phyloP scores from a whole-genome alignment of 2,113 vertebrate genomes.

The Notothenia rossii region DNA sequence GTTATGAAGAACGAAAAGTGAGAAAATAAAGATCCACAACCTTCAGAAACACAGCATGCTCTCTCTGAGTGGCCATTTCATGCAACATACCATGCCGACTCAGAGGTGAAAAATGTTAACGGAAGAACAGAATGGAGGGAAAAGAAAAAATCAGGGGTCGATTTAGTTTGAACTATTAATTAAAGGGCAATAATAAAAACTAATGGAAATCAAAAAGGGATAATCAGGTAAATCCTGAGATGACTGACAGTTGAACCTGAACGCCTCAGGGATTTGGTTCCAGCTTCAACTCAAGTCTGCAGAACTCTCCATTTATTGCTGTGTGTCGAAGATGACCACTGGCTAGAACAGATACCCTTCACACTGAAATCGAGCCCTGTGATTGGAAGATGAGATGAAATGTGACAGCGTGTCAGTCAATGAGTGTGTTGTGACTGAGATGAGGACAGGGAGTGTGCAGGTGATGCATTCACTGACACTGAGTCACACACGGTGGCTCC shows the following conservation, averaged over 20 bases:
- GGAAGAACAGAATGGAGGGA: constrained; percentile 73
- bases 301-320: constrained; percentile 28
- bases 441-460: constrained; percentile 80
- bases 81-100: constrained; percentile 88
- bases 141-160: constrained; percentile 91
- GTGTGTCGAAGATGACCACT: constrained; percentile 36
- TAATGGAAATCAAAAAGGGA: constrained; percentile 53
- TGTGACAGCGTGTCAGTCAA: constrained; percentile 80
- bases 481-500: constrained; percentile 88
- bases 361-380: constrained; percentile 97
- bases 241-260: constrained; percentile 57
- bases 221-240: constrained; percentile 59
- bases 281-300: constrained; percentile 40
- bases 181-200: constrained; percentile 36
- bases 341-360: constrained; percentile 28
- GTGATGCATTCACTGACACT: constrained; percentile 93
- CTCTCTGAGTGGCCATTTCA: constrained; percentile 79
- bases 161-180: constrained; percentile 89
- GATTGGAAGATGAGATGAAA: constrained; percentile 79
- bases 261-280: constrained; percentile 43
- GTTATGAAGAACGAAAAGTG: constrained; percentile 26
- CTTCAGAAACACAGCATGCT: constrained; percentile 65
- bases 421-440: constrained; percentile 45
- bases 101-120: constrained; percentile 86
- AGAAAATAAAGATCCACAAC: constrained; percentile 47